Base-by-base conservation (phyloP, 2,113 vertebrate genomes). In the Lophius piscatorius region DNA sequence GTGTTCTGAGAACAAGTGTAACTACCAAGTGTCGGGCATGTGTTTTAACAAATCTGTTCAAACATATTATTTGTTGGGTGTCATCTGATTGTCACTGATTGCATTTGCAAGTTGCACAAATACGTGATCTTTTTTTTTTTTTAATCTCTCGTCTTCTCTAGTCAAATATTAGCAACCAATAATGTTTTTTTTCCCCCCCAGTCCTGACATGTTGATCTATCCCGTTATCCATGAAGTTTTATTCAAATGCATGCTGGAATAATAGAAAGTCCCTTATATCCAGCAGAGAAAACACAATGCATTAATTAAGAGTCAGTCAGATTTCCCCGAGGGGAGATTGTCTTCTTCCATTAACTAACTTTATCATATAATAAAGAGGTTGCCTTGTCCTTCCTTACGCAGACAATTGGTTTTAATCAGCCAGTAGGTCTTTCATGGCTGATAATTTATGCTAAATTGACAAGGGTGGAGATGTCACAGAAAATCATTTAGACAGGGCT, bases 371-470 rank as follows among this genome's bases (percentile, higher is more conserved):
- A 88, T 90, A 83, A 86, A 90, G 87, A 89, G 88, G 76, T 88
- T 88, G 85, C 85, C 82, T 90, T 89, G 90, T 92, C 91, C 91
- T 92, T 91, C 83, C 67, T 76, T 85, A 85, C 74, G 80, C 81
- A 91, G 88, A 91, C 89, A 89, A 90, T 91, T 89, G 90, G 83
- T 90, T 90, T 91, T 91, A 92, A 92, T 92, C 91, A 92, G 88
- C 76, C 87, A 85, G 82, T 77, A 84, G 82, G 82, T 81, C 85
- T 90, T 88, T 88, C 85, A 75, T 74, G 76, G 72, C 65, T 88
- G 86, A 86, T 90, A 83, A 92, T 91, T 91, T 90, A 90, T 91
- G 89, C 87, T 81, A 84, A 86, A 89, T 89, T 89, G 87, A 90
- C 87, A 91, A 81, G 82, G 81, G 82, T 84, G 87, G 70, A 80